phyloP scores from a whole-genome alignment of 2,113 vertebrate genomes.

The Butastur rufipennis region DNA sequence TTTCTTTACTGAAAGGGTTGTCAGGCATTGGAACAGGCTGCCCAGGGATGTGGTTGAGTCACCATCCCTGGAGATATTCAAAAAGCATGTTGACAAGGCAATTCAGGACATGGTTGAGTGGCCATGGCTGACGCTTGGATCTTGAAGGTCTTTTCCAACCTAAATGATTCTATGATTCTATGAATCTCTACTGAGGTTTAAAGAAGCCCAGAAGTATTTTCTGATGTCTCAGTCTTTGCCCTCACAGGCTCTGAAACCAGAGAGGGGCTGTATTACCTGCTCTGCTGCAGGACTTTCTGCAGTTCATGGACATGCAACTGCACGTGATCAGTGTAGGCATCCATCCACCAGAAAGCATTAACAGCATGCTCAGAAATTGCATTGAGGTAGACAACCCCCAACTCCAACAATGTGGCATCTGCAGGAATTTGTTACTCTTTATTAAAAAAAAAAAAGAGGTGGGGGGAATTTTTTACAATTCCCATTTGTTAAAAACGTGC shows the following conservation, averaged over 20 bases:
- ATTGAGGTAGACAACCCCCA: background rate
- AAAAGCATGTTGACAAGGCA: too few species aligned
- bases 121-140: too few species aligned
- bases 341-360: background rate
- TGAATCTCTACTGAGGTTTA: background rate
- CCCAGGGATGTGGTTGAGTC: too few species aligned
- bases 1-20: too few species aligned
- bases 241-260: background rate
- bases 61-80: too few species aligned
- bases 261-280: background rate
- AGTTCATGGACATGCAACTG: accelerated
- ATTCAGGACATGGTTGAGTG: too few species aligned
- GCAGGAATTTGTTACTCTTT: background rate
- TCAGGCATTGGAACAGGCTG: too few species aligned
- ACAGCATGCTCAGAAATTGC: background rate
- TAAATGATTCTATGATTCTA: too few species aligned
- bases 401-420: background rate
- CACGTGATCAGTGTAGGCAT: accelerated
- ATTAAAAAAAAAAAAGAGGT: background rate
- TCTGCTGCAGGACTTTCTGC: background rate
- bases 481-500: background rate
- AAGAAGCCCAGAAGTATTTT: background rate
- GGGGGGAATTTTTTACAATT: background rate
- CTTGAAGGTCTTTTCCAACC: too few species aligned
- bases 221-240: background rate